phyloP scores from a whole-genome alignment of 92 coral and sea anemone genomes.

The Virgularia gustaviana region DNA sequence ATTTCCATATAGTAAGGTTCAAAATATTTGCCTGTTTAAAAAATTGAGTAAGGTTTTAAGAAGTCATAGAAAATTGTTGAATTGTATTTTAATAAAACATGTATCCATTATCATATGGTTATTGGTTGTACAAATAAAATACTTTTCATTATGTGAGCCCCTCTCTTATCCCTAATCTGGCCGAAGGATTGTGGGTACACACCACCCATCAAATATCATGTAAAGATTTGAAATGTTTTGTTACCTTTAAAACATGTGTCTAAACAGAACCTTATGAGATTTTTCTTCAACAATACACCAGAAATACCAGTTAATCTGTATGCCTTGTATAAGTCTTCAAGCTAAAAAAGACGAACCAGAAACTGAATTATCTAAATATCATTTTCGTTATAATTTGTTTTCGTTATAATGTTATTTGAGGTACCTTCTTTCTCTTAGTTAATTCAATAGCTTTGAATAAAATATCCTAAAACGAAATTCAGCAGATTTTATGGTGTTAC shows the following conservation, averaged over 20 bases:
- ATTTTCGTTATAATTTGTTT: not conserved
- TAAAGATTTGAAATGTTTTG: too few species aligned
- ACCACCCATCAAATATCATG: too few species aligned
- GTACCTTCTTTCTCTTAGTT: conserved; percentile 23
- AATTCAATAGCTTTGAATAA: conserved; percentile 25
- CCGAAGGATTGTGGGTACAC: too few species aligned
- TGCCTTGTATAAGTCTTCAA: conserved; percentile 18
- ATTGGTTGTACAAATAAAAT: too few species aligned
- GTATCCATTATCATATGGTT: not conserved
- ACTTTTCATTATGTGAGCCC: too few species aligned
- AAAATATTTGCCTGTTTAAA: conserved; percentile 3
- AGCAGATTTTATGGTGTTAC: too few species aligned
- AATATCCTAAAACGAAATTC: not conserved
- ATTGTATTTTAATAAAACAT: too few species aligned
- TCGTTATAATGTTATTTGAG: not conserved
- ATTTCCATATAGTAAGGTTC: conserved; percentile 31
- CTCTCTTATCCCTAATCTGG: too few species aligned
- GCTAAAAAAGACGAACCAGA: not conserved
- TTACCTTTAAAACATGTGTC: conserved; percentile 29
- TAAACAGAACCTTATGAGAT: conserved; percentile 16
- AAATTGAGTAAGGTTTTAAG: too few species aligned
- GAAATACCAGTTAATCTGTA: conserved; percentile 31
- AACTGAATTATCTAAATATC: not conserved
- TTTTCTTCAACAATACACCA: conserved; percentile 17
- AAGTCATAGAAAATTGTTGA: too few species aligned